phyloP scores from a whole-genome alignment of 2,888 invertebrate genomes.

The Stenolophus ochropezus region DNA sequence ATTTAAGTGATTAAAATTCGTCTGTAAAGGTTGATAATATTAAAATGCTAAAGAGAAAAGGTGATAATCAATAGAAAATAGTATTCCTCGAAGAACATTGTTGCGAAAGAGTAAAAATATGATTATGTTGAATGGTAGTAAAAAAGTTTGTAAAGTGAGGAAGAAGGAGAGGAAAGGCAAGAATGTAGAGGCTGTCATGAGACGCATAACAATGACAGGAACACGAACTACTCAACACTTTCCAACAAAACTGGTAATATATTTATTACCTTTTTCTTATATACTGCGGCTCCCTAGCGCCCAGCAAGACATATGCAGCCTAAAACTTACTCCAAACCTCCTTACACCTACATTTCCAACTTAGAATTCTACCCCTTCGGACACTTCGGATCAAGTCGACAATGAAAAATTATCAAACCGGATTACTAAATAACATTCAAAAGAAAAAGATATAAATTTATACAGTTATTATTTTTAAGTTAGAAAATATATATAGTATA shows the following conservation, averaged over 20 bases:
- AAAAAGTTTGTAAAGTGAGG: constrained; percentile 45
- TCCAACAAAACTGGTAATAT: constrained; percentile 55
- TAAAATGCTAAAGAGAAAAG: neutral
- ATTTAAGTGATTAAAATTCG: too few relatives aligned
- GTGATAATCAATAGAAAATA: constrained; percentile 27
- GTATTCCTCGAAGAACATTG: constrained; percentile 38
- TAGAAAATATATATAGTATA: too few relatives aligned
- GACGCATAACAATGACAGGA: constrained; percentile 56
- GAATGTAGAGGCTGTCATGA: constrained; percentile 39
- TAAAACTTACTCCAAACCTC: constrained; percentile 6
- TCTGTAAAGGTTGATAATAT: too few relatives aligned
- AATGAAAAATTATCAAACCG: neutral
- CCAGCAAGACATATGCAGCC: constrained; percentile 36
- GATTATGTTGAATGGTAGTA: constrained; percentile 58
- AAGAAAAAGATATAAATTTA: too few relatives aligned
- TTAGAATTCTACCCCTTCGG: neutral
- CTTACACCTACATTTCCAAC: constrained; percentile 5
- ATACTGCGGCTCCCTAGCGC: constrained; percentile 39
- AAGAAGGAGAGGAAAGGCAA: neutral
- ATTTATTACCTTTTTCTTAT: constrained; percentile 55
- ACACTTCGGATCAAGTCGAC: neutral
- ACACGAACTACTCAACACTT: constrained; percentile 52
- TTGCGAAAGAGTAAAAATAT: constrained; percentile 56
- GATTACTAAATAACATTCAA: too few relatives aligned
- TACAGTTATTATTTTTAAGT: too few relatives aligned